Conservation (phyloP, 2,797 vertebrate species). For the Centroberyx gerrardi region DNA sequence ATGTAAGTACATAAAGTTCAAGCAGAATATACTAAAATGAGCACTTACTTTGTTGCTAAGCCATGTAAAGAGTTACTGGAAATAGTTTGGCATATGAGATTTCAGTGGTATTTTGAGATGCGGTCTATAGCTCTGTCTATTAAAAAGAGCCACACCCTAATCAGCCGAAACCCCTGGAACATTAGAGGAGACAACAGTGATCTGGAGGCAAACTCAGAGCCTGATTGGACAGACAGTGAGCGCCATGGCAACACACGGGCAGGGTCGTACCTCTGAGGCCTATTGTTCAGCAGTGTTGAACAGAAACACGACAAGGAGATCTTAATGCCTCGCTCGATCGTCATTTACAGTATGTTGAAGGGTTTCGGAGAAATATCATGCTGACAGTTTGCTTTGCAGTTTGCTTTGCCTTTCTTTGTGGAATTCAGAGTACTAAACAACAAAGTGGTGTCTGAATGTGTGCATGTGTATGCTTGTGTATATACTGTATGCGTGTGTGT, state of each 20-base stretch:
- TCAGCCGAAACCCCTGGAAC: constrained; percentile 33
- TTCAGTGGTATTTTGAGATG: neutral
- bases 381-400: too few species aligned
- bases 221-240: constrained; percentile 44
- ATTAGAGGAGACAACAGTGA: constrained; percentile 22
- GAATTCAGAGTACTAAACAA: neutral
- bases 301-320: constrained; percentile 17
- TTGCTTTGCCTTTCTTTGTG: neutral
- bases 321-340: too few species aligned
- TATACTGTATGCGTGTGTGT: neutral
- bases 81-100: too few species aligned
- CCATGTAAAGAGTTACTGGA: too few species aligned
- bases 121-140: constrained; percentile 4
- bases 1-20: too few species aligned
- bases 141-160: constrained; percentile 9
- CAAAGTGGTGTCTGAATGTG: neutral
- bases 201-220: constrained; percentile 33
- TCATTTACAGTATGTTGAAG: too few species aligned
- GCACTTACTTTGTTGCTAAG: too few species aligned
- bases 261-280: constrained; percentile 37
- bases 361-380: neutral
- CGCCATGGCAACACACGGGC: constrained; percentile 55
- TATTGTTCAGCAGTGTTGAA: constrained; percentile 10
- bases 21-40: too few species aligned
- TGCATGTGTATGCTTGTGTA: neutral